A percentile compares a stretch with the other conserved stretches of the same genome.
Conservation (phyloP, 1,140 invertebrate genomes). For the Papilio polytes region DNA sequence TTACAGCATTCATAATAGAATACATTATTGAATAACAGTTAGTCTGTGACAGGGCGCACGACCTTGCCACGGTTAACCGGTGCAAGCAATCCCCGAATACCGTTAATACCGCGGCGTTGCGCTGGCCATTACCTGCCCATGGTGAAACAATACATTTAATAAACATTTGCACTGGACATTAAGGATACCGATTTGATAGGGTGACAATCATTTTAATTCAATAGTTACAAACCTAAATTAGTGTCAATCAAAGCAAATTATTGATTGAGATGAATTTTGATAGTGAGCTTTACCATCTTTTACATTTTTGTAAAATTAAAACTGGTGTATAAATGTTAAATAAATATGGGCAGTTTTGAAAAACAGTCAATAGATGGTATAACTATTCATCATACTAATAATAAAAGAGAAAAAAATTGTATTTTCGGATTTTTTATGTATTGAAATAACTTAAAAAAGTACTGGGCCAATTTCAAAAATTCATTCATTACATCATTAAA, state of each 20-base stretch:
- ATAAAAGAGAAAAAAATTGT: too few species aligned
- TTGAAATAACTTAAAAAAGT: too few species aligned
- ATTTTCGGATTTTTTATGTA: too few species aligned
- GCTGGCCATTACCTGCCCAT: not conserved
- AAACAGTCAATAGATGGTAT: too few species aligned
- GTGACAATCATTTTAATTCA: not conserved
- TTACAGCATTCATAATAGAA: not conserved
- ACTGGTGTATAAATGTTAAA: too few species aligned
- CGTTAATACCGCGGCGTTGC: slow-evolving; percentile 35
- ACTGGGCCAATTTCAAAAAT: too few species aligned
- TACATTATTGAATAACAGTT: not conserved
- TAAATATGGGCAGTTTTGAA: too few species aligned
- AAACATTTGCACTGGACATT: slow-evolving; percentile 5
- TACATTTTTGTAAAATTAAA: too few species aligned
- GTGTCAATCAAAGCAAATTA: not conserved
- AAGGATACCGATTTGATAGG: not conserved
- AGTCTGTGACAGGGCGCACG: slow-evolving; percentile 38
- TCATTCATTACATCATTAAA: too few species aligned
- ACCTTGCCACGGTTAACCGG: slow-evolving; percentile 42
- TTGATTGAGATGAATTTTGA: not conserved
- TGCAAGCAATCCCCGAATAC: slow-evolving; percentile 48
- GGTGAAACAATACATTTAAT: slow-evolving; percentile 34
- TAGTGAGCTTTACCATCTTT: not conserved
- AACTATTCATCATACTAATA: too few species aligned
- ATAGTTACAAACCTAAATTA: not conserved